Evolutionary conservation across 2,888 invertebrate species (phyloP), one percentile per base, ranked within the genome.

Genomic region (Hemicrepidius hirtus): DNA sequence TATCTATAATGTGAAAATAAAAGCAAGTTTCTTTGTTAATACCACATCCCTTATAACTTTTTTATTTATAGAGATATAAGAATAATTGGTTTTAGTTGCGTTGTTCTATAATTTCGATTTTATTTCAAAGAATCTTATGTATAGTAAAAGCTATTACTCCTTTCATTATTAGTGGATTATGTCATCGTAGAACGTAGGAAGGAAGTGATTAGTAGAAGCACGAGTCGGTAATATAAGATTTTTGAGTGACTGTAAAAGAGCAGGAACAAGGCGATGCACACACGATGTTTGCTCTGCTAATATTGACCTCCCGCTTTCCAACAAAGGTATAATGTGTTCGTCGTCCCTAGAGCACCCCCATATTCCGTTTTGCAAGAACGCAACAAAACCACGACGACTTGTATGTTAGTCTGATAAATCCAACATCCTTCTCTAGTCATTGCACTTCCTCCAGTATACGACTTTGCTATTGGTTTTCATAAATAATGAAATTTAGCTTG

Each of bases 251-350:
- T 64, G 59, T 65, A 64, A 70, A 65, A 70, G 53, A 41, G 60
- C 70, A 65, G 28, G 70, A 64, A 60, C 59, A 59, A 68, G 60
- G 62, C 44, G 63, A 64, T 63, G 64, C 40, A 68, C 70, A 62
- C 13, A 49, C 65, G 10, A 62, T 73, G 68, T 73, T 73, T 73
- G 65, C 73, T 73, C 40, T 24, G 70, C 71, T 50, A 71, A 74
- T 71, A 74, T 74, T 74, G 74, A 74, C 74, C 64, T 66, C 55
- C 50, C 40, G 71, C 68, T 73, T 41, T 70, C 55, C 68, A 28
- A 67, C 74, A 64, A 68, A 72, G 75, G 74, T 74, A 65, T 73
- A 77, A 76, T 74, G 76, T 70, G 71, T 77, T 74, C 71, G 72
- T 70, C 68, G 70, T 73, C 74, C 73, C 75, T 53, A 59, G 69